Evolutionary conservation across 2,113 vertebrate genomes (phyloP), one percentile per base, ranked within the genome.

Genomic region (Arvicanthis niloticus): DNA sequence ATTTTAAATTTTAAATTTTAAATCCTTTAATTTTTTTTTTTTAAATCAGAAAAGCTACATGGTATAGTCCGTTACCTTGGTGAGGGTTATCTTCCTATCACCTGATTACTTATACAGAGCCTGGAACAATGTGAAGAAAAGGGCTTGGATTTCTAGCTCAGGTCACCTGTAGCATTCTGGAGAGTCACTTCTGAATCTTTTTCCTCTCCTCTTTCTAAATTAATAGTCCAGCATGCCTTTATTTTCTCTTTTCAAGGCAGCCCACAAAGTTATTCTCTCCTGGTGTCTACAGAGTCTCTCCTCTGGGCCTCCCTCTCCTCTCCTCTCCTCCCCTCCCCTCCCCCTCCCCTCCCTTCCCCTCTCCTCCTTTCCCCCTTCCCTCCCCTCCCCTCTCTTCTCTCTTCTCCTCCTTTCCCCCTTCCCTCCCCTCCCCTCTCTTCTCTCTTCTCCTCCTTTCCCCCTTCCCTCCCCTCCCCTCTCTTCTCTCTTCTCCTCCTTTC

Each of bases 231-330:
- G 76, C 6, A 68, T 22, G 34, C 51, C 31, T 95, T 96, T 96
- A 65, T 95, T 95, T 76, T 94, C 45, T 51, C 48, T 16, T 93
- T 95, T 93, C 91, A 96, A 56, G 89, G 22, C 76, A 72, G 94
- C 93, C 81, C 93, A 96, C 85, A 92, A 51, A 95, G 58, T 68
- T 93, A 31, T 19, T 45, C 76, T 88, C 58, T 92, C 51, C 86
- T 91, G 17, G 34, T 92, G 26, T 92, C 82, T 96, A 78, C 86
- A 90, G 80, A 92, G 70, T n/a, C 42, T 92, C 40, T 95, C 51
- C n/a, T 91, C 76, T 85, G 68, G 70, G 45, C 89, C 12, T 37
- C 65, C 24, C 22, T 68, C 37, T 93, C 21, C 62, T 1, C 21
- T 24, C 42, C 68, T 10, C 15, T 65, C 58, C 48, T 1, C 45